These are phyloP conservation scores for Cryptus armator DNA, from an alignment of 2,888 invertebrate species.

Conservation along the genomic window DNA sequence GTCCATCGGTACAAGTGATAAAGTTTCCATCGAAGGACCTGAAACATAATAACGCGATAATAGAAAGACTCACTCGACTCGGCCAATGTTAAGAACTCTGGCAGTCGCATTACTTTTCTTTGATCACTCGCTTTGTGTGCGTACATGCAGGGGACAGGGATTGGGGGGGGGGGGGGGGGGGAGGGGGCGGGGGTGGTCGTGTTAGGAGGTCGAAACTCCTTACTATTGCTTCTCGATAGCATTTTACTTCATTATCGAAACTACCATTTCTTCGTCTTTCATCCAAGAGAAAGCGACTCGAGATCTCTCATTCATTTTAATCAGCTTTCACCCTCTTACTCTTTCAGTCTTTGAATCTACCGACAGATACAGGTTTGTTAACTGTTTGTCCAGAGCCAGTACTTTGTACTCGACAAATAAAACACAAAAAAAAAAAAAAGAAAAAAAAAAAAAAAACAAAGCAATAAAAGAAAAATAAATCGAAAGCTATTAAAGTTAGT, in stretches of 20 bases:
- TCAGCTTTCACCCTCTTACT: slow-evolving; percentile 27
- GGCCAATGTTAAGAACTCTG: background rate
- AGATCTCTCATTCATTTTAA: slow-evolving; percentile 26
- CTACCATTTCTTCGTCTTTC: slow-evolving; percentile 19
- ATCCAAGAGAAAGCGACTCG: background rate
- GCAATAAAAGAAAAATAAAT: background rate
- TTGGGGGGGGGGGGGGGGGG: background rate
- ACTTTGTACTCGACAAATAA: background rate
- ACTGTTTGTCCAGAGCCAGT: background rate
- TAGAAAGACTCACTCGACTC: slow-evolving; percentile 17
- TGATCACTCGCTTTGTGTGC: slow-evolving; percentile 37
- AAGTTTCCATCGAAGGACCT: background rate
- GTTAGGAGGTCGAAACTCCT: background rate
- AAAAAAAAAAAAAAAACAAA: background rate
- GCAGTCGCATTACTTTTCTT: slow-evolving; percentile 42
- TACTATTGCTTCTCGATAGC: background rate
- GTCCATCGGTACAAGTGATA: slow-evolving; percentile 21
- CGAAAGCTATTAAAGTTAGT: background rate
- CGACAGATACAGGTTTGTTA: slow-evolving; percentile 19
- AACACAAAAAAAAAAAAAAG: background rate
- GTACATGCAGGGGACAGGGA: background rate
- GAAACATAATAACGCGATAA: slow-evolving; percentile 47
- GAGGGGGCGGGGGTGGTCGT: background rate
- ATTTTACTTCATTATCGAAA: slow-evolving; percentile 27
- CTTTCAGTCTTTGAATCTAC: slow-evolving; percentile 11